Evolutionary conservation across 2,113 vertebrate genomes (phyloP), one percentile per base, ranked within the genome.

Genomic region (Rhinoptilus africanus): DNA sequence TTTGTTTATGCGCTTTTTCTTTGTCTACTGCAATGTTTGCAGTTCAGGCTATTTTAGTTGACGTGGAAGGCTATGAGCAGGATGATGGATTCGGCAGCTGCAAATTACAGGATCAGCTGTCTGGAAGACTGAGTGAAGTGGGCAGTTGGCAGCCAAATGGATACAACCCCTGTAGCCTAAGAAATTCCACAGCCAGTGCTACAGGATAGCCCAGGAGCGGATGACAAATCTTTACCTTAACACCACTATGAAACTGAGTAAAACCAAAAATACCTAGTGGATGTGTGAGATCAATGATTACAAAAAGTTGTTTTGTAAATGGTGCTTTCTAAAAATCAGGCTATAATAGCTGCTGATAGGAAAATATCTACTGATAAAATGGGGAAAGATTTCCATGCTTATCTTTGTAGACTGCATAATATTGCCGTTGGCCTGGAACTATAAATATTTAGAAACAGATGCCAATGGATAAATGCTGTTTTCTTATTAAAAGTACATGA

Each of bases 51-150:
- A 90, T 95, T 95, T 94, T 69, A 54, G 87, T 96, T 93, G 92
- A 85, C 2, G 2, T 8, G 64, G 81, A 88, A 66, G 37, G 57
- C 86, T 77, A 11, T 73, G 74, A 51, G 73, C 54, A 91, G 23
- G 76, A 24, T 88, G 94, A 97, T 41, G 86, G 88, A 90, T 94
- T 34, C 72, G 91, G 87, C 96, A 98, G 96, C 97, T 98, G 96
- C 73, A 69, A 19, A 59, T 95, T 77, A 84, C 63, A 91, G 80
- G 72, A 89, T 95, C 95, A 96, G 79, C 82, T 97, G 79, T 91
- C 89, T 86, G 68, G 48, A 92, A 81, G 67, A 67, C 87, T 96
- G 96, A 97, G 67, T 91, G 87, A 97, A 96, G 80, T 43, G 72
- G 88, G 85, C 89, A 97, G 84, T 96, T 97, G 92, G 77, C 75